These are phyloP conservation scores for Phyto melanocephala DNA, from an alignment of 2,888 invertebrate genomes.

Conservation along the genomic window DNA sequence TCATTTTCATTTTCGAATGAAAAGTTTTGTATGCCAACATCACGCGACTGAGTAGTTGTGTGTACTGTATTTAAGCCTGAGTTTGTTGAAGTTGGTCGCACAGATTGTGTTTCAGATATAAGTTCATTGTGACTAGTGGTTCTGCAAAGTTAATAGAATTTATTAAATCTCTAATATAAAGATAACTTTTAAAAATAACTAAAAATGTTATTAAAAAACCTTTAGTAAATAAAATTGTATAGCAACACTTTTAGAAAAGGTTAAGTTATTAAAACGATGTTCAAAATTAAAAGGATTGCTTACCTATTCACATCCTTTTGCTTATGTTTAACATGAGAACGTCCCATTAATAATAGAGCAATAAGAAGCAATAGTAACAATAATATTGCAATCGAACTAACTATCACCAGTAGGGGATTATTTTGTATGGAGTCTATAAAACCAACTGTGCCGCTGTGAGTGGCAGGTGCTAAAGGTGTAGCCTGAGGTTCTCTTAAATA, in stretches of 20 bases:
- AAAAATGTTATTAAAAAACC: too few species aligned
- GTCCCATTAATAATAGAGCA: conserved; percentile 75
- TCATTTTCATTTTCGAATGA: conserved; percentile 73
- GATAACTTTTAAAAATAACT: too few species aligned
- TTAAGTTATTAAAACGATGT: too few species aligned
- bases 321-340: conserved; percentile 71
- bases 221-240: too few species aligned
- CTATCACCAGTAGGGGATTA: conserved; percentile 75
- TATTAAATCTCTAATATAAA: too few species aligned
- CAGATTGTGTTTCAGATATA: conserved; percentile 73
- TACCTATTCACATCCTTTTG: conserved; percentile 74
- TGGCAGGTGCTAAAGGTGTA: conserved; percentile 78
- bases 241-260: too few species aligned
- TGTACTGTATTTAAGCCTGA: conserved; percentile 69
- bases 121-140: conserved; percentile 75
- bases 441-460: conserved; percentile 72
- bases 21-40: conserved; percentile 75
- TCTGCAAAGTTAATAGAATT: conserved; percentile 64
- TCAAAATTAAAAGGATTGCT: too few species aligned
- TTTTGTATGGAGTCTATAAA: conserved; percentile 75
- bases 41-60: conserved; percentile 69
- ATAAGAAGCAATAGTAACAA: conserved; percentile 75
- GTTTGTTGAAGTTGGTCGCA: conserved; percentile 70
- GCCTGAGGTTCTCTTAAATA: conserved; percentile 78
- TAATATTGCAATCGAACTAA: conserved; percentile 75